phyloP scores from a whole-genome alignment of 2,797 vertebrate species.

The Enteromius anoplus region DNA sequence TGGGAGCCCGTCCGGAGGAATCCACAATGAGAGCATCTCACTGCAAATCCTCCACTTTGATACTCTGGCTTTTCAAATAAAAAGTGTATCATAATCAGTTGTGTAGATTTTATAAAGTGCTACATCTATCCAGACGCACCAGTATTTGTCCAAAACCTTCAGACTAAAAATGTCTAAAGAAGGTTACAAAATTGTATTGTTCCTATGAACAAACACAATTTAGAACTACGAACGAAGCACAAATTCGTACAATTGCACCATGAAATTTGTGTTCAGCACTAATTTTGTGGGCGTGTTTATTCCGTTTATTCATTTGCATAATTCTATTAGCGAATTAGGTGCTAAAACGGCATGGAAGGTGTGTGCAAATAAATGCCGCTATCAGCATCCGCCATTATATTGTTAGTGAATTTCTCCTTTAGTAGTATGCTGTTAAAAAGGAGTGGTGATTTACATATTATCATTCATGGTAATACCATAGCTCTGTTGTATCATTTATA shows the following conservation, averaged over 20 bases:
- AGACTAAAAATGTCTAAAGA: background rate
- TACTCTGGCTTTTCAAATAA: conserved; percentile 5
- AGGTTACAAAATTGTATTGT: background rate
- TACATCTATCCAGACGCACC: background rate
- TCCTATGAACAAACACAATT: background rate
- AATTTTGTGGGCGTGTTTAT: background rate
- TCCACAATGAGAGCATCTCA: conserved; percentile 69
- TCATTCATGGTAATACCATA: background rate
- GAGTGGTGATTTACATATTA: background rate
- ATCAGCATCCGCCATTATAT: background rate
- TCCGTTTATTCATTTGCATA: background rate
- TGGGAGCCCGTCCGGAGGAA: conserved; percentile 74
- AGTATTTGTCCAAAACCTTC: background rate
- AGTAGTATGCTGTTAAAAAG: background rate
- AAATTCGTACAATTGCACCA: background rate
- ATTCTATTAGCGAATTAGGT: background rate
- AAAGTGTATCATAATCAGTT: conserved; percentile 25
- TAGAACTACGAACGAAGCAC: background rate
- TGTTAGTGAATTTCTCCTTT: background rate
- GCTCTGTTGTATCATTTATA: background rate
- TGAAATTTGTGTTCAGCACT: background rate
- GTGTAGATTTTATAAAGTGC: background rate
- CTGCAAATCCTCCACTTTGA: conserved; percentile 33
- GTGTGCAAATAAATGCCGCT: background rate
- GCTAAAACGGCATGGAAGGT: background rate